Evolutionary conservation across 2,888 invertebrate genomes (phyloP), one percentile per base, ranked within the genome.

Genomic region (Ecdyonurus torrentis): DNA sequence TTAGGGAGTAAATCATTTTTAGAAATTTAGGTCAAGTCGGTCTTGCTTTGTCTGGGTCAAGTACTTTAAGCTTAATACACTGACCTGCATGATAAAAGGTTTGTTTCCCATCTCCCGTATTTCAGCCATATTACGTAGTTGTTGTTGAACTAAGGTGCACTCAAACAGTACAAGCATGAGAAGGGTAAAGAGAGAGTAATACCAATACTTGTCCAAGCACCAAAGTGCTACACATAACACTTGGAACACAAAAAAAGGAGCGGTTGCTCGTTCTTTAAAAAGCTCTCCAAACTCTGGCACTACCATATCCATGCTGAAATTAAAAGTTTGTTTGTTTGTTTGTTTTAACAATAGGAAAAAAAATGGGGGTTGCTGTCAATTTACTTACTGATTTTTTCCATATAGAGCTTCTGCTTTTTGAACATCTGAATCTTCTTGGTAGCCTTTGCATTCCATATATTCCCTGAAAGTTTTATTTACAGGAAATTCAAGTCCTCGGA

Each of bases 191-290:
- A 98, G 83, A 62, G 94, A 95, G 75, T 97, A 98, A 74, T 96
- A 91, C 96, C 96, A 96, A 76, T 96, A 98, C 73, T 96, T 96
- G 73, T 99, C 99, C 68, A 99, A 79, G 77, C 99, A 99, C 99
- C 99, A 99, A 1, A 99, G 79, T 15, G 89, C 91, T 59, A 99
- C 98, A 72, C 98, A 99, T 74, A 99, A 98, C 64, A 99, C 93
- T 87, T 99, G 99, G 76, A 99, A 99, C 2, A 99, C 97, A 76
- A 99, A 99, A 77, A 99, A 99, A 1, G 99, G 99, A 0, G 99
- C 98, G 0, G 98, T 97, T 1, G 99, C 99, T 69, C 99, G 81
- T 77, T 99, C 99, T 70, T 88, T 89, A 73, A 99, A 99, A 20
- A 99, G 78, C 75, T 98, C 96, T 80, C 86, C 83, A 72, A 99